Evolutionary conservation across 2,113 vertebrate genomes (phyloP).

Genomic region (Oreotrochilus melanogaster): DNA sequence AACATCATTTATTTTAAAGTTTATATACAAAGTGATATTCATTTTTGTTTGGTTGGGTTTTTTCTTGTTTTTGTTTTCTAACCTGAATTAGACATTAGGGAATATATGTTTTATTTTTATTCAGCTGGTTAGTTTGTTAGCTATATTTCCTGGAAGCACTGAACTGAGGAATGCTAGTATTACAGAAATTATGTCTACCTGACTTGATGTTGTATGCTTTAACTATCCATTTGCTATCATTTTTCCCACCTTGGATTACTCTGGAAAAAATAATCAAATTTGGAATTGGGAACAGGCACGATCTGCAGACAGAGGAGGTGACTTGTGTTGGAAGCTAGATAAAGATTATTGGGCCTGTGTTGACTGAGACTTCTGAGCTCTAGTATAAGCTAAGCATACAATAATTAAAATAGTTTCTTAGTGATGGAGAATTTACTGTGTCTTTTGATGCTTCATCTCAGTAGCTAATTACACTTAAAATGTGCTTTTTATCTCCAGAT

Average conservation of each 20-base stretch:
- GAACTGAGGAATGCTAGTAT: background rate
- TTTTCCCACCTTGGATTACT: background rate
- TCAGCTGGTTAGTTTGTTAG: background rate
- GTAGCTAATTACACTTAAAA: slow-evolving; percentile 53
- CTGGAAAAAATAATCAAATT: background rate
- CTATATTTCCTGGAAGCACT: background rate
- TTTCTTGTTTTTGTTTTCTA: background rate
- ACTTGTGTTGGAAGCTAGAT: background rate
- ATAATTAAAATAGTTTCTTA: slow-evolving; percentile 45
- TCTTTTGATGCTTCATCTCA: slow-evolving; percentile 37
- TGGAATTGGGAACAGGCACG: slow-evolving; percentile 23
- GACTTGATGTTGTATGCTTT: background rate
- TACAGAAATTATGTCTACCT: background rate
- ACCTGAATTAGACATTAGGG: background rate
- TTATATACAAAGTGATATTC: background rate
- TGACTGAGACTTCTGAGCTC: background rate
- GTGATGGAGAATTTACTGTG: slow-evolving; percentile 47
- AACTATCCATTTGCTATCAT: slow-evolving; percentile 19
- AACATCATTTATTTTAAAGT: background rate
- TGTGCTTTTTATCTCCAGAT: slow-evolving; percentile 33
- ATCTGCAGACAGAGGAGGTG: background rate
- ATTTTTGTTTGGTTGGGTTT: background rate
- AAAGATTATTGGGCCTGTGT: background rate
- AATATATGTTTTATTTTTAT: background rate
- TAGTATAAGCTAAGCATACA: background rate